Evolutionary conservation across 2,113 vertebrate genomes (phyloP).

Genomic region (Heliornis fulica): DNA sequence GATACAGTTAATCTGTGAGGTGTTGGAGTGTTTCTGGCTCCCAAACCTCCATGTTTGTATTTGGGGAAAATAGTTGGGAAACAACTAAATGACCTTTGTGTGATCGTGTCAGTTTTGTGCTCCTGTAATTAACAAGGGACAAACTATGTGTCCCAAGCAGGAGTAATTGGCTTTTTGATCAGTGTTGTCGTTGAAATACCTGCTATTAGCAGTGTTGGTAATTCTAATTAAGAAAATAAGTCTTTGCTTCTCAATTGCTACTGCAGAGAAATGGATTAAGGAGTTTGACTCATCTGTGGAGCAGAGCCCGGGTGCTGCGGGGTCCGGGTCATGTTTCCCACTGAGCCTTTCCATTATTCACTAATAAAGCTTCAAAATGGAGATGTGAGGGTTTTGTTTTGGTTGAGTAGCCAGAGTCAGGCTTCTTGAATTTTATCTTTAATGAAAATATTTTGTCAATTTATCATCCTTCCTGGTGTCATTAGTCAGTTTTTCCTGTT

Average conservation of each 20-base stretch:
- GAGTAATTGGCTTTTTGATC: neutral
- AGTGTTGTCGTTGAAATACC: neutral
- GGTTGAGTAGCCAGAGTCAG: neutral
- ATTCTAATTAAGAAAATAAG: neutral
- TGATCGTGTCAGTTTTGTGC: neutral
- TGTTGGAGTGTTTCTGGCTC: neutral
- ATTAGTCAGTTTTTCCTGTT: constrained; percentile 46
- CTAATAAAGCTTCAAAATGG: neutral
- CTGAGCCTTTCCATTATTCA: too few relatives aligned
- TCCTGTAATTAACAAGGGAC: neutral
- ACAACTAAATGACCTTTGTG: neutral
- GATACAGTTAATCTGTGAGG: neutral
- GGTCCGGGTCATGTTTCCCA: neutral
- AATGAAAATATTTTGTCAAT: constrained; percentile 43
- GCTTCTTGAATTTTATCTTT: neutral
- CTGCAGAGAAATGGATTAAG: neutral
- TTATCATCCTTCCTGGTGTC: constrained; percentile 51
- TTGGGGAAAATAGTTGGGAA: neutral
- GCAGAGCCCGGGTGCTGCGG: neutral
- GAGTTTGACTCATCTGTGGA: neutral
- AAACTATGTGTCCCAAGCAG: neutral
- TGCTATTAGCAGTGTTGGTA: neutral
- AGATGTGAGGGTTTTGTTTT: neutral
- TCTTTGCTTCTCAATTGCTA: neutral
- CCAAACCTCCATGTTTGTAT: neutral